Base-by-base conservation (phyloP, 2,888 invertebrate species). In the Smittia aterrima region DNA sequence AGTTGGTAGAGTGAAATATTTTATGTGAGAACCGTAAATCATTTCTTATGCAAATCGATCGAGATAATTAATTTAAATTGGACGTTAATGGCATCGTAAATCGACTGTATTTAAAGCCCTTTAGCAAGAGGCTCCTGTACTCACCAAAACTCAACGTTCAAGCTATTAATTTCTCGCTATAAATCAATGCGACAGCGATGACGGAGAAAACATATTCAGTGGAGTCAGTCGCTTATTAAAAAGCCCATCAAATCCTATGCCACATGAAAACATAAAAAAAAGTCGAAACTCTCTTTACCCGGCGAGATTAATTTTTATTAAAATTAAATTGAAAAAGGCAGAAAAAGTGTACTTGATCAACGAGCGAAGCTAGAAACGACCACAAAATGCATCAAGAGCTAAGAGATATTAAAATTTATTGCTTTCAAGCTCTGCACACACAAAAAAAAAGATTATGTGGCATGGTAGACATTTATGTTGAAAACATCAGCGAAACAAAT, bases 331-430 rank as follows among this genome's bases (percentile, higher is more conserved):
- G 67, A 67, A 41, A 32, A 66, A 11, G 38, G 38, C 32, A 66
- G 25, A 32, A 27, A 32, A 66, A 32, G n/a, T 32, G n/a, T 24
- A 66, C 66, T 38, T 11, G 27, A 66, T 32, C 66, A 66, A 32
- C n/a, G 13, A 22, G 20, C 24, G 7, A 24, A 62, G 20, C 22
- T 62, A 13, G 58, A 7, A 22, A 7, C n/a, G n/a, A 47, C 47
- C 47, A 1, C 20, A 62, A 62, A 11, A 32, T 27, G 27, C 4
- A 66, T 27, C n/a, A 6, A 6, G 38, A 20, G n/a, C 18, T 67
- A 22, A 67, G 40, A 41, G 27, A 70, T 70, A 53, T 70, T 70
- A 70, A 70, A 70, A 70, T 70, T 70, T 70, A 70, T 70, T 11
- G 53, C 70, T 70, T 54, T 53, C 22, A 18, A 67, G 20, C 24